A percentile compares a stretch with the other conserved stretches of the same genome.
phyloP scores from a whole-genome alignment of 2,888 invertebrate species.

The Dysmachus trigonus region DNA sequence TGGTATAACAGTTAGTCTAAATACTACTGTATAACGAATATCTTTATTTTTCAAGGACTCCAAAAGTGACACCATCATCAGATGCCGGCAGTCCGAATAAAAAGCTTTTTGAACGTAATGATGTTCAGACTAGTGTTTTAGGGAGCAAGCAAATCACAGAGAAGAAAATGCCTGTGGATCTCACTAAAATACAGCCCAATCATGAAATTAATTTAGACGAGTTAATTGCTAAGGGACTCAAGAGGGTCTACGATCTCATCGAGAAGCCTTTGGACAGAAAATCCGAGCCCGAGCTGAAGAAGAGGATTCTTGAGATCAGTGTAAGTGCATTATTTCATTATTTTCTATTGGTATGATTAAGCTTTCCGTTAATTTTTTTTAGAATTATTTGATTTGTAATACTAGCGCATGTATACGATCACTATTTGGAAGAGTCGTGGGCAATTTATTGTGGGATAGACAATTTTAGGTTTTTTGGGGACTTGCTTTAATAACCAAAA shows the following conservation, averaged over 20 bases:
- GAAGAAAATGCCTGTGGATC: slow-evolving; percentile 49
- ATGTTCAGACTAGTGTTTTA: slow-evolving; percentile 35
- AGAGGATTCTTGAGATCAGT: slow-evolving; percentile 61
- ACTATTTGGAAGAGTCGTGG: no score
- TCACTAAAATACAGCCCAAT: slow-evolving; percentile 38
- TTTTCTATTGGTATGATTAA: slow-evolving; percentile 47
- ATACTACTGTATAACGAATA: not conserved
- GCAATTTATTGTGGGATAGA: no score
- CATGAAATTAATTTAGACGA: slow-evolving; percentile 59
- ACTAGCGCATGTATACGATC: no score
- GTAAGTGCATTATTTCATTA: slow-evolving; percentile 56
- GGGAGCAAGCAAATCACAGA: slow-evolving; percentile 43
- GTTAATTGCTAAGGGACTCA: slow-evolving; percentile 60
- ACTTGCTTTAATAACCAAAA: no score
- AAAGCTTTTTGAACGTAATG: slow-evolving; percentile 41
- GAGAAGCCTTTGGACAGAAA: slow-evolving; percentile 60
- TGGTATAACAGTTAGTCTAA: not conserved
- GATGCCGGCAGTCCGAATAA: slow-evolving; percentile 3
- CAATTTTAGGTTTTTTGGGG: no score
- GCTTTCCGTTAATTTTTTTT: no score
- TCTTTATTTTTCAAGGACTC: slow-evolving; percentile 37
- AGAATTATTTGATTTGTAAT: no score
- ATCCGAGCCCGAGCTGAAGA: slow-evolving; percentile 59
- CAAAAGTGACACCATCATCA: slow-evolving; percentile 5
- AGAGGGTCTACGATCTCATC: slow-evolving; percentile 61